Conservation (phyloP, 2,888 invertebrate genomes). For the Sinopyrophorus schimmeli region DNA sequence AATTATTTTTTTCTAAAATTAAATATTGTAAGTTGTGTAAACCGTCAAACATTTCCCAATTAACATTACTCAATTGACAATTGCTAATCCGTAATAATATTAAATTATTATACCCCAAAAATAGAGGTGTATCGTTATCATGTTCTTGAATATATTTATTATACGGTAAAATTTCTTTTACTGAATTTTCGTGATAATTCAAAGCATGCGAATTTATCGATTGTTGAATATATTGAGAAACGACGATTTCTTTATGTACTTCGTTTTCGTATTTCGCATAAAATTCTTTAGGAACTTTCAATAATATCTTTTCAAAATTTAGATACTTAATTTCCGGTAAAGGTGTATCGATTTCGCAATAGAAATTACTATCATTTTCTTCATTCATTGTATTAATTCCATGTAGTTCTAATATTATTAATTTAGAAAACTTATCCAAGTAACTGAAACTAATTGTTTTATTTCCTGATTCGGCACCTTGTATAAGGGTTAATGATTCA, state of each 20-base stretch:
- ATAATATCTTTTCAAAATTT: conserved; percentile 57
- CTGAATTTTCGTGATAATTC: conserved; percentile 49
- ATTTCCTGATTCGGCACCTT: conserved; percentile 59
- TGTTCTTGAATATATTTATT: conserved; percentile 62
- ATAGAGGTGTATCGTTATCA: conserved; percentile 54
- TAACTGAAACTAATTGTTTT: conserved; percentile 55
- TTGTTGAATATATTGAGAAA: conserved; percentile 51
- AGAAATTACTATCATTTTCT: conserved; percentile 47
- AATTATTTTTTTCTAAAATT: conserved; percentile 66
- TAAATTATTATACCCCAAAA: conserved; percentile 59
- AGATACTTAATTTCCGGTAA: conserved; percentile 57
- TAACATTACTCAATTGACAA: conserved; percentile 64
- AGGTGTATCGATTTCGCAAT: conserved; percentile 57
- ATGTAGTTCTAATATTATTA: conserved; percentile 64
- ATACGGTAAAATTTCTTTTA: conserved; percentile 65
- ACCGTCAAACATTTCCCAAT: conserved; percentile 72
- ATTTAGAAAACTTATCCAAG: conserved; percentile 56
- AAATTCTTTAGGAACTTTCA: conserved; percentile 47
- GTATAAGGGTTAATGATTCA: conserved; percentile 62
- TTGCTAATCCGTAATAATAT: conserved; percentile 63
- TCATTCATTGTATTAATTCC: conserved; percentile 55
- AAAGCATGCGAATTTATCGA: conserved; percentile 43
- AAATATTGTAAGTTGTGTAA: conserved; percentile 63
- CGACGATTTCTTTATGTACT: conserved; percentile 46
- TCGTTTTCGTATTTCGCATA: conserved; percentile 55